phyloP scores from a whole-genome alignment of 2,888 invertebrate genomes.

The Brassicogethes aeneus region DNA sequence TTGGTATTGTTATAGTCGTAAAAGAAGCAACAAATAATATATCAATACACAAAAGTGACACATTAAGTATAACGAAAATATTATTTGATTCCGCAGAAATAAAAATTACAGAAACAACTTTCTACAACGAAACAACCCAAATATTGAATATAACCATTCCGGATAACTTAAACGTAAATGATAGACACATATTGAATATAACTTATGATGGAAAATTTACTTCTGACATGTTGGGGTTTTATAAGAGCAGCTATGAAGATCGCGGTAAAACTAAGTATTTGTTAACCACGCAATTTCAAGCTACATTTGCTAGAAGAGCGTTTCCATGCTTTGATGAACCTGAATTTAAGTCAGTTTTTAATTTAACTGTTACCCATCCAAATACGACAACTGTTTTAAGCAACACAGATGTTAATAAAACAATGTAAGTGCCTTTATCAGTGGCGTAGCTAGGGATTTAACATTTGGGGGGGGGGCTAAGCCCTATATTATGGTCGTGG shows the following conservation, averaged over 20 bases:
- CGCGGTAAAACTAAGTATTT: constrained; percentile 40
- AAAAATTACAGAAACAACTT: too few species aligned
- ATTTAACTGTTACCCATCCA: constrained; percentile 39
- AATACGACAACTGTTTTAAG: constrained; percentile 25
- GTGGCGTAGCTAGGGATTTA: too few species aligned
- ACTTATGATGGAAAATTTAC: constrained; percentile 26
- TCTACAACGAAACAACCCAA: too few species aligned
- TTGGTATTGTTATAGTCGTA: constrained; percentile 9
- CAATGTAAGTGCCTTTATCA: too few species aligned
- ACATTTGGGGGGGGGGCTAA: too few species aligned
- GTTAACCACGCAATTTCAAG: constrained; percentile 61
- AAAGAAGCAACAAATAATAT: constrained; percentile 3
- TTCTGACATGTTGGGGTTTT: constrained; percentile 42
- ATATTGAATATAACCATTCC: too few species aligned
- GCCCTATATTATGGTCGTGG: too few species aligned
- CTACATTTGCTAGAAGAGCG: constrained; percentile 55
- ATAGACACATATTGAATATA: too few species aligned
- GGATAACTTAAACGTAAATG: too few species aligned
- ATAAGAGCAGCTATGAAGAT: constrained; percentile 32
- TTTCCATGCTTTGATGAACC: constrained; percentile 76
- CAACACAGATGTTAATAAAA: too few species aligned
- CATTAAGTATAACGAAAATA: constrained; percentile 7
- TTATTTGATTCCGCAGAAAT: not conserved
- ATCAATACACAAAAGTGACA: constrained; percentile 7
- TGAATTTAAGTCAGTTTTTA: constrained; percentile 56